These are phyloP conservation scores for Yoshiicerus persimilis DNA, from an alignment of 1,140 invertebrate species.

Conservation along the genomic window DNA sequence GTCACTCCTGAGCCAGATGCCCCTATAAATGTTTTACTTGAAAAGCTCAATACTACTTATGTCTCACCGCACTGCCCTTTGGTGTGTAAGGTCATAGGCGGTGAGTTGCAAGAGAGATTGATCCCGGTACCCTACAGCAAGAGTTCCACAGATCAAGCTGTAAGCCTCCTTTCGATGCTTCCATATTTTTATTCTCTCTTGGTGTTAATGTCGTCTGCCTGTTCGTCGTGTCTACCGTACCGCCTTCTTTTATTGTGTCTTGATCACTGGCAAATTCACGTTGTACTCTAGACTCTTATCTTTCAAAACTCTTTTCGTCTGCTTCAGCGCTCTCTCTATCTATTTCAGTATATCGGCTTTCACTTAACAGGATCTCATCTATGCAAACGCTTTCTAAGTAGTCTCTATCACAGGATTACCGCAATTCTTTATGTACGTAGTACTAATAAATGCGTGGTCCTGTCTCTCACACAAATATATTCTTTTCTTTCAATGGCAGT, in stretches of 20 bases:
- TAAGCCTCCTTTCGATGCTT: conserved; percentile 70
- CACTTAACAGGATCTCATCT: neutral
- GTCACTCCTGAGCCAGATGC: conserved; percentile 9
- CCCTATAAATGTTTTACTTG: conserved; percentile 30
- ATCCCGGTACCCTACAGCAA: conserved; percentile 99
- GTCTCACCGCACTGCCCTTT: conserved; percentile 63
- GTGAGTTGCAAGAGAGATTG: conserved; percentile 98
- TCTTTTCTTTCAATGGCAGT: neutral
- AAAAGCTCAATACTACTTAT: conserved; percentile 38
- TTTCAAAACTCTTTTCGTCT: neutral
- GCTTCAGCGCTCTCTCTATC: neutral
- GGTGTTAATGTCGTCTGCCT: conserved; percentile 27
- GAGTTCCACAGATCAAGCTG: conserved; percentile 98
- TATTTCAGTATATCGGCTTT: neutral
- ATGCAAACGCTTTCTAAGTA: neutral
- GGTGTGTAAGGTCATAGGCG: conserved; percentile 96
- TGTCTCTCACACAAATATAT: neutral
- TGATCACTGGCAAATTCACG: neutral
- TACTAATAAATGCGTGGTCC: no score
- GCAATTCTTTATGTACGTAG: no score
- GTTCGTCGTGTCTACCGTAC: conserved; percentile 13
- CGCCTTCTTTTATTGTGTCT: neutral
- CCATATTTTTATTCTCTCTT: conserved; percentile 38
- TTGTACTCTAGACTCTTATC: neutral
- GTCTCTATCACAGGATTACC: neutral